Conservation (phyloP, 2,113 vertebrate species). For the Cygnus buccinator region DNA sequence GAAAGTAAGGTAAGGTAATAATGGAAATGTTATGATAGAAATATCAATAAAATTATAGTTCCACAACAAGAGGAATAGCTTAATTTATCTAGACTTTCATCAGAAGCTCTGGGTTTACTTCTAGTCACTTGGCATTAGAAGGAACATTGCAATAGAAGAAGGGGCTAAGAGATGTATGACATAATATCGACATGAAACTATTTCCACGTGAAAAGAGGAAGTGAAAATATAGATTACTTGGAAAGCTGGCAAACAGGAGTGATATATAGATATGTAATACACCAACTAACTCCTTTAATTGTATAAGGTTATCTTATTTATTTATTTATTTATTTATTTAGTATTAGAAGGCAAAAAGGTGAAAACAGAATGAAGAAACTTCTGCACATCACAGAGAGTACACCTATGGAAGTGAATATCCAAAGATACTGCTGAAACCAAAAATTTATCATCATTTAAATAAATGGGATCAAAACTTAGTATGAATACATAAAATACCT, state of each 20-base stretch:
- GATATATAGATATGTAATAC: neutral
- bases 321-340: too few relatives aligned
- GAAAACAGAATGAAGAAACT: neutral
- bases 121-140: neutral
- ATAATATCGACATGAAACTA: neutral
- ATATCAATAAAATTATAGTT: neutral
- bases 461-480: neutral
- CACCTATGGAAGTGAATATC: neutral
- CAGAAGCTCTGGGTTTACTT: neutral
- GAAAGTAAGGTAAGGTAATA: neutral
- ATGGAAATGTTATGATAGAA: neutral
- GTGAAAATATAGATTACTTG: neutral
- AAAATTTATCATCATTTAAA: neutral
- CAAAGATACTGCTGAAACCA: neutral
- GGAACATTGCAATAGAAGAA: neutral
- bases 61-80: neutral
- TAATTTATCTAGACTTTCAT: neutral
- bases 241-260: neutral
- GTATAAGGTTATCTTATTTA: neutral
- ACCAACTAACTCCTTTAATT: neutral
- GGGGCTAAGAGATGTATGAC: neutral
- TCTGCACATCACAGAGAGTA: neutral
- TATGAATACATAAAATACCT: neutral
- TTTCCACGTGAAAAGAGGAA: neutral
- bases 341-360: neutral